Percentiles rank a stretch among this genome's conserved stretches.
Evolutionary conservation across 2,113 vertebrate genomes (phyloP).

Genomic region (Esox niger): DNA sequence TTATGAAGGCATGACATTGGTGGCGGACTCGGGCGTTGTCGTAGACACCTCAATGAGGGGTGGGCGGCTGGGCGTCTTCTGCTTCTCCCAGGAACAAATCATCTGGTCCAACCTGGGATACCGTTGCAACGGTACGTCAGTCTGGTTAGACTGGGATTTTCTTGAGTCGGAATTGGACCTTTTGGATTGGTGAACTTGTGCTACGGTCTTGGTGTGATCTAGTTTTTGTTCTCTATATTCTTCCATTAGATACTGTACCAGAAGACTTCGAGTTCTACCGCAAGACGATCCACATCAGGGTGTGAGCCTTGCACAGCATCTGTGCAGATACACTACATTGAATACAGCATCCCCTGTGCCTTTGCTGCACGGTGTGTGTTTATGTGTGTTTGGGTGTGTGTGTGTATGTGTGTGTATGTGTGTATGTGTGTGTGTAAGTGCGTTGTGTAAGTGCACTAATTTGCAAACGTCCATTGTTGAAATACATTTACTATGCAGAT

Average conservation of each 20-base stretch:
- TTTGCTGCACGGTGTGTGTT: not conserved
- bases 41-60: conserved; percentile 87
- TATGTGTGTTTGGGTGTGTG: conserved; percentile 1
- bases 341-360: not conserved
- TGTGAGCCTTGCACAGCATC: not conserved
- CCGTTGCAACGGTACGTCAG: conserved; percentile 82
- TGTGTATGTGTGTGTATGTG: conserved; percentile 1
- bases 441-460: too few species aligned
- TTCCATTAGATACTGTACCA: conserved; percentile 44
- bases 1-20: conserved; percentile 82
- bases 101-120: conserved; percentile 91
- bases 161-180: not conserved
- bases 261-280: conserved; percentile 39
- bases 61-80: conserved; percentile 86
- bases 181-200: too few species aligned
- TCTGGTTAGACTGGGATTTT: not conserved
- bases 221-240: not conserved
- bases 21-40: conserved; percentile 86
- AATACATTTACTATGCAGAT: too few species aligned
- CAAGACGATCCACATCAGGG: conserved; percentile 25
- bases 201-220: not conserved
- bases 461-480: too few species aligned
- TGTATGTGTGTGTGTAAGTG: too few species aligned
- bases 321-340: not conserved
- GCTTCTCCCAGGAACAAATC: conserved; percentile 91